Evolutionary conservation across 64 coral and sea anemone genomes (phyloP), one percentile per base, ranked within the genome.

Genomic region (Dendronephthya gigantea): DNA sequence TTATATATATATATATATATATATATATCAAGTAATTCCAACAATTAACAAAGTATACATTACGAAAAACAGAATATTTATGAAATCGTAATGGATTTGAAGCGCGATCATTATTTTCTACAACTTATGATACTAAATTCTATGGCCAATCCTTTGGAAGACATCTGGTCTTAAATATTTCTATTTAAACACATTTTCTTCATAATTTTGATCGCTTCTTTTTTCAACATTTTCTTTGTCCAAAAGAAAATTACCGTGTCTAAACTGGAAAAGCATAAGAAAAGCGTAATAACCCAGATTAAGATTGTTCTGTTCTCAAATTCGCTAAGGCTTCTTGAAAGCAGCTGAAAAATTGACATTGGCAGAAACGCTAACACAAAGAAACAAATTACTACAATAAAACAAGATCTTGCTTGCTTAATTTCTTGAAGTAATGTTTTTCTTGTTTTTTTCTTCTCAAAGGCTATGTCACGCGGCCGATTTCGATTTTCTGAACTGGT

Each of bases 401-500:
- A 83, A 83, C 82, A 83, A 28, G 82, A 83, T 83, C 47, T 83
- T 40, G 82, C 82, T 83, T 34, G 35, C 47, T 83, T 83, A 40
- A 83, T 83, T 3, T 83, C 82, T 83, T 83, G 82, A 40, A 39
- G 82, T 41, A 83, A 48, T 48, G 82, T n/a, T n/a, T n/a, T n/a
- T n/a, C n/a, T n/a, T n/a, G 47, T 83, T 83, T 83, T 25, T 39
- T 83, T 83, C 39, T 83, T 48, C 82, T 83, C 82, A 35, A 83
- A 4, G 48, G 48, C 0, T 83, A 39, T 83, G 39, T 83, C 47
- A 0, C 47, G 82, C 49, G 25, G 33, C 39, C 49, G 39, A 29
- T 28, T 25, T 23, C 47, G 40, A 40, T 48, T 39, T 48, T 83
- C 82, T 43, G 40, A 48, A 83, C 82, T 29, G 12, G 82, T 40